Evolutionary conservation across 2,888 invertebrate genomes (phyloP), one percentile per base, ranked within the genome.

Genomic region (Lepidocyrtinus sp.): DNA sequence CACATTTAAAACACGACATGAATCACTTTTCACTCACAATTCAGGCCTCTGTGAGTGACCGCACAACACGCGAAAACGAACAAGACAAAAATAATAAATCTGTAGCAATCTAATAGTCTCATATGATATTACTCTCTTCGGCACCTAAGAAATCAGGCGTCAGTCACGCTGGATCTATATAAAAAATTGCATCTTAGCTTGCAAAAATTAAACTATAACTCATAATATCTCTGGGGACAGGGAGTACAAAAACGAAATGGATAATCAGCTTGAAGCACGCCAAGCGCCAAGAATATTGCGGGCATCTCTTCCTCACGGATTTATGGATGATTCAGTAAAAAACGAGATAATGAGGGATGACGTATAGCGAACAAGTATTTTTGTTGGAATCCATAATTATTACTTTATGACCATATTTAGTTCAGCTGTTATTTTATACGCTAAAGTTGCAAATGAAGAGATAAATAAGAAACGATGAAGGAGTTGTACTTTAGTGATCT

Each of bases 71-170:
- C 50, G 17, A 50, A 50, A 7, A 50, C 15, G 5, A 12, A 36
- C 36, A 12, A 50, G n/a, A 50, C 1, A 50, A 50, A 50, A n/a
- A 50, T 36, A 7, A 50, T 50, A 50, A 50, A 50, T 50, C 15
- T 5, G 12, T 7, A n/a, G 50, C 15, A 12, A 50, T 7, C 12
- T 50, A 50, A 50, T 50, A 50, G 17, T 50, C 17, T 50, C 50
- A n/a, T n/a, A n/a, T n/a, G n/a, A n/a, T n/a, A n/a, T n/a, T n/a
- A 17, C 50, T 50, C 17, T 15, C 50, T 50, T 50, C 50, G 50
- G 50, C 50, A 50, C 17, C 50, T 17, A 15, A 50, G 50, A 50
- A 50, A 50, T 50, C 50, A 69, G 76, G 76, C 76, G 76, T 55
- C 70, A 65, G 76, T 61, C 63, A 50, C 63, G 25, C 17, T 25